These are phyloP conservation scores for Anhinga anhinga DNA, from an alignment of 2,113 vertebrate species.

Conservation along the genomic window DNA sequence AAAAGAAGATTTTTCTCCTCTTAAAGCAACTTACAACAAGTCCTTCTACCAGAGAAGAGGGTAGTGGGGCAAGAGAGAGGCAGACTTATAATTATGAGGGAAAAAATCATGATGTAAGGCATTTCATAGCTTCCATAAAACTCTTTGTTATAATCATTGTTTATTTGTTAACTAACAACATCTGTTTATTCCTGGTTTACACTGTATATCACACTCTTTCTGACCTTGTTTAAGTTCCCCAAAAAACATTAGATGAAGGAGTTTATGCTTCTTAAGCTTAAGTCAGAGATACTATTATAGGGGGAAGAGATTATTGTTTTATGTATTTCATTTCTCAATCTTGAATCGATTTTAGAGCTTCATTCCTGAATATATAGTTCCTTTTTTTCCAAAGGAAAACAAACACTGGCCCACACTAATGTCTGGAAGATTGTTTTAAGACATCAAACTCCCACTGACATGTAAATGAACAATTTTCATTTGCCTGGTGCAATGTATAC, in stretches of 20 bases:
- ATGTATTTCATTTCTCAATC: background rate
- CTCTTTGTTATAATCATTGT: background rate
- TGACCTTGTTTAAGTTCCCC: background rate
- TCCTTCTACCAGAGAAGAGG: background rate
- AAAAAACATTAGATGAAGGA: background rate
- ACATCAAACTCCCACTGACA: background rate
- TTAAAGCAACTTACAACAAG: background rate
- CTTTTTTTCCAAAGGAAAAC: background rate
- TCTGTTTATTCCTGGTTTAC: background rate
- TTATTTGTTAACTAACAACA: background rate
- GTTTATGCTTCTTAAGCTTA: background rate
- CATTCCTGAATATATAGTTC: background rate
- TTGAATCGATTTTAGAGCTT: background rate
- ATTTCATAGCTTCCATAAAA: background rate
- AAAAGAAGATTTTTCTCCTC: background rate
- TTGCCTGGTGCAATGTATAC: constrained; percentile 16
- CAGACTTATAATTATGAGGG: background rate
- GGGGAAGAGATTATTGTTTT: background rate
- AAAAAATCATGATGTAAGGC: background rate
- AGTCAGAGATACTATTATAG: background rate
- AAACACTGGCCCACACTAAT: background rate
- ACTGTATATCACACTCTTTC: background rate
- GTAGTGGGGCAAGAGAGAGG: background rate
- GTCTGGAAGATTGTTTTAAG: constrained; percentile 1
- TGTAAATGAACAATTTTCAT: constrained; percentile 14